These are phyloP conservation scores for Spodoptera littoralis DNA, from an alignment of 2,888 invertebrate genomes.

Conservation along the genomic window DNA sequence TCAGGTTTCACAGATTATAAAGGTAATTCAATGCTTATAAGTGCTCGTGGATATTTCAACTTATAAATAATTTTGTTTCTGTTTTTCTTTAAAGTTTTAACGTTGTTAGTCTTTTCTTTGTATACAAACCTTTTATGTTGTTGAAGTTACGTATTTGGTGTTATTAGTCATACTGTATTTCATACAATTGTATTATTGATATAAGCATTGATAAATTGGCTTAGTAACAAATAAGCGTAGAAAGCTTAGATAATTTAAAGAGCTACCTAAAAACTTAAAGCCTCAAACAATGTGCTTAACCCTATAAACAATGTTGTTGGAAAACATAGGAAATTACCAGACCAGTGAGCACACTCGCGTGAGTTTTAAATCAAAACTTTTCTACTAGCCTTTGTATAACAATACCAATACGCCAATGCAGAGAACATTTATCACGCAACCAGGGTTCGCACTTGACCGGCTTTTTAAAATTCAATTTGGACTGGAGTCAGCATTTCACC, in stretches of 20 bases:
- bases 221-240: background rate
- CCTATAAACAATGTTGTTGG: too few species aligned
- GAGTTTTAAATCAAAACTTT: slow-evolving; percentile 29
- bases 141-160: too few species aligned
- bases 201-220: too few species aligned
- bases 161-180: too few species aligned
- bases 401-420: slow-evolving; percentile 47
- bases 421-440: slow-evolving; percentile 43
- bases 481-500: slow-evolving; percentile 42
- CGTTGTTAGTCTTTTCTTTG: background rate
- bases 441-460: slow-evolving; percentile 36
- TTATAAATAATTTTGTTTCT: slow-evolving; percentile 11
- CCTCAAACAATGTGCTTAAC: too few species aligned
- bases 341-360: slow-evolving; percentile 7
- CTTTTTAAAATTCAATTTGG: slow-evolving; percentile 48
- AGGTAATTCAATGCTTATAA: slow-evolving; percentile 24
- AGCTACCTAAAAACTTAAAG: too few species aligned
- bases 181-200: too few species aligned
- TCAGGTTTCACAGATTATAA: slow-evolving; percentile 23
- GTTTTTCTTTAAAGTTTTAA: slow-evolving; percentile 1
- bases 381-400: slow-evolving; percentile 27
- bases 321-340: background rate
- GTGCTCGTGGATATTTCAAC: slow-evolving; percentile 7
- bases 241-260: too few species aligned
- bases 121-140: too few species aligned